Evolutionary conservation across 1,140 invertebrate genomes (phyloP), one percentile per base, ranked within the genome.

Genomic region (Drosophila athabasca): DNA sequence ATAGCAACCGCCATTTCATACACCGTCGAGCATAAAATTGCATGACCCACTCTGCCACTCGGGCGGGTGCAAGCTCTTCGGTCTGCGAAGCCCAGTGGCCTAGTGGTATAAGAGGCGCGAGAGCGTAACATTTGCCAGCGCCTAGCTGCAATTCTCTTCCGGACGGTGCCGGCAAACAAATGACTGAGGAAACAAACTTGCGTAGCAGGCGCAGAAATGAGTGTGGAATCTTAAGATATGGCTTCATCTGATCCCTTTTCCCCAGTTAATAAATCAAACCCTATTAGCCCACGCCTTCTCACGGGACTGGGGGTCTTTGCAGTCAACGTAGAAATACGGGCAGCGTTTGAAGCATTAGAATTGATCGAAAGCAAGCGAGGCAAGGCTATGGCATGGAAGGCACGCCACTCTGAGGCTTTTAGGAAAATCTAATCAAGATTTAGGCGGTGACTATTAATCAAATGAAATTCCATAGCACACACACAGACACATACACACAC

Each of bases 1-100:
- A 58, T 15, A 55, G 55, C 26, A 53, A 61, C 26, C 31, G 44
- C 79, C 62, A 51, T 85, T 87, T 85, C 62, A 87, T 70, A 87
- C 62, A 87, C 57, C 74, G 81, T 52, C 46, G 62, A 87, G 82
- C 78, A 70, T 74, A 70, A 85, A 74, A 80, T 68, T 75, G 7
- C 29, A 13, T 2, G 43, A n/a, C 26, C 35, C 44, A 19, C 26
- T 29, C 26, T 19, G 17, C 35, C 44, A 31, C 8, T 31, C 31
- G 7, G 17, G 8, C 52, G 8, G 35, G 17, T 8, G 15, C 8
- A n/a, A 31, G 31, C 31, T 31, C 2, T 31, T 31, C 31, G 29
- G 9, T n/a, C 8, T 45, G 19, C 19, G 17, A 24, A 8, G 6
- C 44, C 19, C 19, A 19, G n/a, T 57, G 35, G 3, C 44, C 19